Conservation (phyloP, 2,797 vertebrate genomes). For the Melanotaenia boesemani region DNA sequence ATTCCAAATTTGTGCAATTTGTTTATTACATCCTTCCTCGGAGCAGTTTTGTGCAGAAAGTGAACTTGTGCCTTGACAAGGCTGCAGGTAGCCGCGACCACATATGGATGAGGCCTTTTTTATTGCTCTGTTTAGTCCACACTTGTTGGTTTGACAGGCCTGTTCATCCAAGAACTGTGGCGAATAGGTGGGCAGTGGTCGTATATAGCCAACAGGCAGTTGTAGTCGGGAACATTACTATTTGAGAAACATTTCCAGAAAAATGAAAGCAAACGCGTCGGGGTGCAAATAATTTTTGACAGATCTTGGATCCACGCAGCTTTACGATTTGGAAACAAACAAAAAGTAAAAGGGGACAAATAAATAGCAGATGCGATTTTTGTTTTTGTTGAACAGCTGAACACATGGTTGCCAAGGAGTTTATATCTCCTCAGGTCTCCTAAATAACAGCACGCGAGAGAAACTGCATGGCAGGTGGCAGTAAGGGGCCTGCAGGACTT, state of each 20-base stretch:
- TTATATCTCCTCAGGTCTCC: constrained; percentile 23
- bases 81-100: constrained; percentile 44
- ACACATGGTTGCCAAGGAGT: constrained; percentile 28
- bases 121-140: constrained; percentile 44
- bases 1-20: constrained; percentile 31
- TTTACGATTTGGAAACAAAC: constrained; percentile 13
- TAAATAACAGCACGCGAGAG: constrained; percentile 12
- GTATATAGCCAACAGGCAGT: constrained; percentile 46
- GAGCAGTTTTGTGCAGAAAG: constrained; percentile 43
- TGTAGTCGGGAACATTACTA: constrained; percentile 34
- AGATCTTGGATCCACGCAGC: neutral
- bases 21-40: constrained; percentile 13
- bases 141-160: constrained; percentile 65
- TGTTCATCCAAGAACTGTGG: constrained; percentile 31
- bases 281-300: constrained; percentile 2
- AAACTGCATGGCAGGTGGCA: constrained; percentile 71
- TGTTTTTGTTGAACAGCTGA: constrained; percentile 11
- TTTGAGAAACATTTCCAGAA: constrained; percentile 27
- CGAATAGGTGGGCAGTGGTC: constrained; percentile 56
- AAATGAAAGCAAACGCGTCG: constrained; percentile 25
- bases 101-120: constrained; percentile 48
- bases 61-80: constrained; percentile 53
- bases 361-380: neutral
- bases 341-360: neutral
- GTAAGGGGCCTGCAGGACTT: constrained; percentile 69